Evolutionary conservation across 2,797 vertebrate genomes (phyloP), one percentile per base, ranked within the genome.

Genomic region (Octomys mimax): DNA sequence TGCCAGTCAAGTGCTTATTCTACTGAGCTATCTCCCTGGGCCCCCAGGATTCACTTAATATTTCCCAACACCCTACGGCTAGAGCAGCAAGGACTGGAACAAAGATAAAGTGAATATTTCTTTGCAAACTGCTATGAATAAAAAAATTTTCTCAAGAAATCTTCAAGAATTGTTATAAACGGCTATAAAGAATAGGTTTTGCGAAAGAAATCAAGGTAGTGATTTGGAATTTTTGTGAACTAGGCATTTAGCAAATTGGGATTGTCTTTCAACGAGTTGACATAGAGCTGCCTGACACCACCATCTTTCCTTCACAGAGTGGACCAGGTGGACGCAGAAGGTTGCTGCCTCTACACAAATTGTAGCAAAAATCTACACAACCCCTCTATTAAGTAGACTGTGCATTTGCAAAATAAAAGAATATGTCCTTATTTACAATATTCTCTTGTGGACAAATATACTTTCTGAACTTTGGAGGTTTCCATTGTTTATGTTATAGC

Each of bases 191-290:
- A 87, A 28, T 59, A 49, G 39, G 33, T 88, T 84, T 73, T 42
- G 6, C 70, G 91, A 86, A 46, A 54, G 6, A 78, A 61, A 33
- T 70, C 64, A 71, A 84, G 52, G 7, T 75, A 77, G 39, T 92
- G 75, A 80, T 31, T 95, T 70, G 59, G 18, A 52, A 71, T 85
- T 52, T 92, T 80, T 86, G 16, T 86, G n/a, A 91, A 89, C 64
- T 64, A 70, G 24, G 3, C 52, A 92, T 70, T 93, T 90, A 28
- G 59, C 16, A 81, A 77, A 77, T 33, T 57, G 42, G 71, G 88
- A 77, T 39, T 87, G 26, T 46, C 33, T 89, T 86, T 59, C 70
- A 64, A 59, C 71, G 33, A 90, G 83, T 33, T 81, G 81, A 86
- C 36, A 75, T 0, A 10, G 49, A 36, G 4, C 13, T 21, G 7